A percentile compares a stretch with the other conserved stretches of the same genome.
These are phyloP conservation scores for Bombus sibiricus DNA, from an alignment of 1,140 invertebrate species.

Conservation along the genomic window DNA sequence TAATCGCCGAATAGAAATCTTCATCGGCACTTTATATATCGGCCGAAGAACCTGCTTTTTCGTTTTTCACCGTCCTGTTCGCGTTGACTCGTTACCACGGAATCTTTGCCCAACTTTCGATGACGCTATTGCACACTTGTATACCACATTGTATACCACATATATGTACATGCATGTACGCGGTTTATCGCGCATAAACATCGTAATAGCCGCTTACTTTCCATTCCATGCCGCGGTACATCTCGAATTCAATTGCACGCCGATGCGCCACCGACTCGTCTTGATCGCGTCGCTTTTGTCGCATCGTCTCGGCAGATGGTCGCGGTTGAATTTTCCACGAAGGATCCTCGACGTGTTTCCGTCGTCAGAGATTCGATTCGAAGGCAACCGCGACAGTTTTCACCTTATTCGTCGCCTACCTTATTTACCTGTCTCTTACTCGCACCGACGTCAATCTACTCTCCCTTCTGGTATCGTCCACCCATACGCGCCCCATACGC, in stretches of 20 bases:
- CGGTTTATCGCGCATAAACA: constrained; percentile 59
- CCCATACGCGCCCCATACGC: not conserved
- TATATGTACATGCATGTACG: no score
- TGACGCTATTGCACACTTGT: not conserved
- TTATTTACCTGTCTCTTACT: constrained; percentile 28
- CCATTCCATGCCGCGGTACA: constrained; percentile 28
- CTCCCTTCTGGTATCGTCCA: not conserved
- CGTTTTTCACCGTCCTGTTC: not conserved
- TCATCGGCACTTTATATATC: not conserved
- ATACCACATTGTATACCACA: no score
- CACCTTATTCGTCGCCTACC: constrained; percentile 20
- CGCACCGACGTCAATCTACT: constrained; percentile 35
- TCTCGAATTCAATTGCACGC: constrained; percentile 54
- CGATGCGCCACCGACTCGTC: constrained; percentile 48
- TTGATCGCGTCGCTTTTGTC: constrained; percentile 55
- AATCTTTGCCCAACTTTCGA: not conserved
- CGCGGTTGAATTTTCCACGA: not conserved
- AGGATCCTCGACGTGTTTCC: not conserved
- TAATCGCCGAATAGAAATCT: constrained; percentile 5
- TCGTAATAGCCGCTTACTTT: constrained; percentile 67
- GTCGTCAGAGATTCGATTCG: not conserved
- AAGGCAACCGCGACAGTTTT: constrained; percentile 1
- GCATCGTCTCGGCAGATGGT: not conserved
- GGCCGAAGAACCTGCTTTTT: not conserved
- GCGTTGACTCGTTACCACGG: not conserved